Percentiles rank a stretch among this genome's conserved stretches.
phyloP scores from a whole-genome alignment of 1,140 invertebrate species.

The Aphaenogaster ashmeadi region DNA sequence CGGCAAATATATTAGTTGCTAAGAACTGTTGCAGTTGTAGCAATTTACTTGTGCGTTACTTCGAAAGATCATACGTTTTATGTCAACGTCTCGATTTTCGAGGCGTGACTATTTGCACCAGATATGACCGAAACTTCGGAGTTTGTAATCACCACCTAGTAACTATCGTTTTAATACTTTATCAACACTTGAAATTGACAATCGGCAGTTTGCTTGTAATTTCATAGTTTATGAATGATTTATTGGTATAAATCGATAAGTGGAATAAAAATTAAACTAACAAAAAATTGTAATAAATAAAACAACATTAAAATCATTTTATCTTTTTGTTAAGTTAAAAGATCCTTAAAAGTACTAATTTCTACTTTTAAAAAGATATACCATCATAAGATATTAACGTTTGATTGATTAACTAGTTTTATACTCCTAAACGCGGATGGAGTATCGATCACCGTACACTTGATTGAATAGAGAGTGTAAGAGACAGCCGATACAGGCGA shows the following conservation, averaged over 20 bases:
- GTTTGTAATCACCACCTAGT: neutral
- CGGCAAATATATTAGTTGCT: neutral
- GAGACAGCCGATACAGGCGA: neutral
- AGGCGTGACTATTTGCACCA: neutral
- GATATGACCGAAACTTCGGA: neutral
- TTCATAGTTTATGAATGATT: neutral
- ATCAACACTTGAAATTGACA: neutral
- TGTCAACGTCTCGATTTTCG: neutral
- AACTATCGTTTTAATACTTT: slow-evolving; percentile 29
- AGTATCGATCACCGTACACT: slow-evolving; percentile 11
- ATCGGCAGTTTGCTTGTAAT: neutral
- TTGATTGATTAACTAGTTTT: slow-evolving; percentile 35
- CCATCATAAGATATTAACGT: neutral
- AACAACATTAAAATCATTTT: neutral
- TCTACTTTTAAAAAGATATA: neutral
- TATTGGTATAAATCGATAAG: neutral
- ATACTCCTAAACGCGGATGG: neutral
- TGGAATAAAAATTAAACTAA: neutral
- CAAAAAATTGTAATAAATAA: neutral
- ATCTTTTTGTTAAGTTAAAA: neutral
- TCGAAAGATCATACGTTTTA: neutral
- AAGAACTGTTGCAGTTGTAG: neutral
- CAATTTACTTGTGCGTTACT: neutral
- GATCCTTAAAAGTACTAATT: neutral
- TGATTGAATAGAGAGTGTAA: neutral